phyloP scores from a whole-genome alignment of 2,888 invertebrate species.

The Nebria salina region DNA sequence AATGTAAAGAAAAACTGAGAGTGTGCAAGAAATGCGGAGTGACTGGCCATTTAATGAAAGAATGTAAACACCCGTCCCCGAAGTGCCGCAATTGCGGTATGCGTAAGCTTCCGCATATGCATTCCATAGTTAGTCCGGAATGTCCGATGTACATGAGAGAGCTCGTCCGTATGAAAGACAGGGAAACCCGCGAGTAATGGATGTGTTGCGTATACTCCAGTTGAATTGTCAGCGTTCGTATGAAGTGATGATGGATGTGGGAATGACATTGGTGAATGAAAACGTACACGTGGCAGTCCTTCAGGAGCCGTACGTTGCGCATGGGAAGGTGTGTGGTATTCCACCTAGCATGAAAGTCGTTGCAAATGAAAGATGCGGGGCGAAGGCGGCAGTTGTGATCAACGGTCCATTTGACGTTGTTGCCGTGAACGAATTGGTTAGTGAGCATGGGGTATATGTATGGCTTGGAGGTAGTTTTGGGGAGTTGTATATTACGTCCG shows the following conservation, averaged over 20 bases:
- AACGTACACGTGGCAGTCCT: background rate
- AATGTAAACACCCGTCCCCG: background rate
- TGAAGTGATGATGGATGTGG: constrained; percentile 43
- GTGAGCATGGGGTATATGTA: constrained; percentile 28
- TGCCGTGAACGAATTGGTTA: background rate
- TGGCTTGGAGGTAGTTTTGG: constrained; percentile 47
- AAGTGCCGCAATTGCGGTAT: background rate
- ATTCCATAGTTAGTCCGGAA: background rate
- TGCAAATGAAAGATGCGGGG: background rate
- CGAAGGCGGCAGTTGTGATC: constrained; percentile 40
- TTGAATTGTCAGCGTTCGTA: background rate
- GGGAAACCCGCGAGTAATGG: background rate
- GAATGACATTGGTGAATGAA: constrained; percentile 12
- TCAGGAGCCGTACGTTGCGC: background rate
- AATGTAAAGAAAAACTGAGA: too few relatives aligned
- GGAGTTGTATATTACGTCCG: constrained; percentile 43
- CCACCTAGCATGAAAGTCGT: background rate
- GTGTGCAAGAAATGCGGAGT: background rate
- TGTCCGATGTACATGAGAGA: background rate
- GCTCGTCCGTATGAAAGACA: background rate
- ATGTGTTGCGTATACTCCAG: background rate
- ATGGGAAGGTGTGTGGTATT: background rate
- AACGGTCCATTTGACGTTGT: background rate
- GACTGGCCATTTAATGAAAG: background rate
- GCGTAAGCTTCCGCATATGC: background rate